phyloP scores from a whole-genome alignment of 2,888 invertebrate genomes.

The Seira musarum region DNA sequence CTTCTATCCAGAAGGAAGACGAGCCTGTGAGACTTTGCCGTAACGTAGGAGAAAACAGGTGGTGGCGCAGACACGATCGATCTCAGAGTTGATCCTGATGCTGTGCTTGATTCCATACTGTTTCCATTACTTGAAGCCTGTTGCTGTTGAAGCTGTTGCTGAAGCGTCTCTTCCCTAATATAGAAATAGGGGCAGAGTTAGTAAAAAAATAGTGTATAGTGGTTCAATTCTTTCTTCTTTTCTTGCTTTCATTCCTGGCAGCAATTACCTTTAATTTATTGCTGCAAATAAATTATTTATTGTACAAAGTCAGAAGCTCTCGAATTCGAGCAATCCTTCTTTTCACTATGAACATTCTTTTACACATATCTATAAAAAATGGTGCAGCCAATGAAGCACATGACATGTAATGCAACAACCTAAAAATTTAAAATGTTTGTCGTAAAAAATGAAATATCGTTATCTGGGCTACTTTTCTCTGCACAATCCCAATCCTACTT shows the following conservation, averaged over 20 bases:
- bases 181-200: constrained; percentile 62
- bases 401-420: no score
- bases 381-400: no score
- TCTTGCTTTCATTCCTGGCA: neutral
- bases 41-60: constrained; percentile 67
- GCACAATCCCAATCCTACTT: no score
- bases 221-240: no score
- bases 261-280: constrained; percentile 59
- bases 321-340: no score
- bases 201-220: neutral
- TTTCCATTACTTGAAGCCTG: constrained; percentile 13
- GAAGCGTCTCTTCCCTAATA: constrained; percentile 67
- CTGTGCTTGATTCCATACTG: constrained; percentile 60
- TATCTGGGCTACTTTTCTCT: no score
- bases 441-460: no score
- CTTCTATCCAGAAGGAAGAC: constrained; percentile 69
- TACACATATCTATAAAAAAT: no score
- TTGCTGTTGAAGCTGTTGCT: constrained; percentile 31
- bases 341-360: constrained; percentile 1
- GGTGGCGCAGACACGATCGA: constrained; percentile 66
- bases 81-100: constrained; percentile 60
- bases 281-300: constrained; percentile 62
- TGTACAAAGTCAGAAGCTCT: constrained; percentile 9
- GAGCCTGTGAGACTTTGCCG: constrained; percentile 69
- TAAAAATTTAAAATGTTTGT: no score